A percentile compares a stretch with the other conserved stretches of the same genome.
Evolutionary conservation across 2,888 invertebrate genomes (phyloP).

Genomic region (Polylopha cassiicola): DNA sequence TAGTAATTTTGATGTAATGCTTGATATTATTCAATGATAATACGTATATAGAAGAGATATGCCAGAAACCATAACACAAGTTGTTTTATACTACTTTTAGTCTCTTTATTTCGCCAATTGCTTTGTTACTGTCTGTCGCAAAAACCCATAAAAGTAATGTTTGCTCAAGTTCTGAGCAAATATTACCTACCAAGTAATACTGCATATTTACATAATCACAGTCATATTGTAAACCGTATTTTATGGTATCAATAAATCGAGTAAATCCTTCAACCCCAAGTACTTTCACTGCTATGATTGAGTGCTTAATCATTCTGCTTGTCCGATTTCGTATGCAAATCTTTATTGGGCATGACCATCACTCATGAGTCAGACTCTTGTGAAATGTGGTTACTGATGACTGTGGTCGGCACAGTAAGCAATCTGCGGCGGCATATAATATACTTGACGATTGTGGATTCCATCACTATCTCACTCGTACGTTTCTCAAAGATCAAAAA

Average conservation of each 20-base stretch:
- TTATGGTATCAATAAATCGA: slow-evolving; percentile 33
- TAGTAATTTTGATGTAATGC: no score
- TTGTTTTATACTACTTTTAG: no score
- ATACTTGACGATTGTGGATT: slow-evolving; percentile 13
- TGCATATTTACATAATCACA: slow-evolving; percentile 16
- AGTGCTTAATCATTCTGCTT: slow-evolving; percentile 29
- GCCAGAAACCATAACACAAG: no score
- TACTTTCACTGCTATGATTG: slow-evolving; percentile 32
- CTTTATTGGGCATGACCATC: slow-evolving; percentile 17
- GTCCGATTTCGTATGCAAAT: slow-evolving; percentile 28
- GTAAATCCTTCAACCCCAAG: slow-evolving; percentile 23
- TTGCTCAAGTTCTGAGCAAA: slow-evolving; percentile 2
- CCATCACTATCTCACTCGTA: not conserved
- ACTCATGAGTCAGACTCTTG: slow-evolving; percentile 18
- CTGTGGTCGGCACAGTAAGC: slow-evolving; percentile 1
- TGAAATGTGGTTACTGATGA: slow-evolving; percentile 15
- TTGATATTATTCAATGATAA: no score
- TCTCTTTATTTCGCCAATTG: no score
- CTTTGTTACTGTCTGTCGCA: no score
- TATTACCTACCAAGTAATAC: slow-evolving; percentile 5
- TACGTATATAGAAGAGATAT: no score
- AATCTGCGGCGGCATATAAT: slow-evolving; percentile 16
- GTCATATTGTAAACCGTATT: slow-evolving; percentile 19
- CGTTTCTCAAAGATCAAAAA: no score
- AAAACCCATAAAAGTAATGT: not conserved